phyloP scores from a whole-genome alignment of 2,797 vertebrate species.

The Botia almorhae region DNA sequence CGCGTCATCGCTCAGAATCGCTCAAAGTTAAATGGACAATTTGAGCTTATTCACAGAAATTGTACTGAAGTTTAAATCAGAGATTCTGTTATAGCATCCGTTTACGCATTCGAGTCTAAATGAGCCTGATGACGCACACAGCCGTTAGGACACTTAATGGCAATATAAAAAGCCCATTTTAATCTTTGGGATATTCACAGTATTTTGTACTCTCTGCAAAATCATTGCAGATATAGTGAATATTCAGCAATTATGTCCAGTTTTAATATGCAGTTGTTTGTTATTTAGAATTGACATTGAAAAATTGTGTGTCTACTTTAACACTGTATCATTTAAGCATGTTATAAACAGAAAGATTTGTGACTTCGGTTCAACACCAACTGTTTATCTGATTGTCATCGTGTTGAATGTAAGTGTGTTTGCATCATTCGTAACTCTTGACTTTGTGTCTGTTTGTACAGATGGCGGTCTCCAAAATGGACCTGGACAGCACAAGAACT shows the following conservation, averaged over 20 bases:
- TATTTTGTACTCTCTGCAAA: too few relatives aligned
- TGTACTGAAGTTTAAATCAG: neutral
- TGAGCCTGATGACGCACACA: neutral
- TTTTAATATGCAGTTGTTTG: neutral
- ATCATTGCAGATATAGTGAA: neutral
- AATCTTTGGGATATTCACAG: neutral
- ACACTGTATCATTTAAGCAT: neutral
- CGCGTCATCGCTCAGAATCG: too few relatives aligned
- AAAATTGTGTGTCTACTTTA: neutral
- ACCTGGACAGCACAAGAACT: conserved; percentile 79
- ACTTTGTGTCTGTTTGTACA: conserved; percentile 52
- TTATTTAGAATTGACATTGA: neutral
- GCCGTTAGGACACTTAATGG: neutral
- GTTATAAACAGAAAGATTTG: neutral
- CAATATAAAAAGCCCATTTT: neutral
- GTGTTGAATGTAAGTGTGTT: neutral
- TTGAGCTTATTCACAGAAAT: neutral
- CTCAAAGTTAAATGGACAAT: neutral
- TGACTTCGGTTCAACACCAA: neutral
- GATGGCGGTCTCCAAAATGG: conserved; percentile 82
- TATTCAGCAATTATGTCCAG: neutral
- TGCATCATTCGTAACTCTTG: neutral
- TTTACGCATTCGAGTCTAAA: neutral
- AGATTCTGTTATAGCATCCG: neutral
- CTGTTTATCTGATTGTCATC: neutral